Evolutionary conservation across 23 tunicate genomes (phyloP), one percentile per base, ranked within the genome.

Genomic region (Phallusia fumigata): DNA sequence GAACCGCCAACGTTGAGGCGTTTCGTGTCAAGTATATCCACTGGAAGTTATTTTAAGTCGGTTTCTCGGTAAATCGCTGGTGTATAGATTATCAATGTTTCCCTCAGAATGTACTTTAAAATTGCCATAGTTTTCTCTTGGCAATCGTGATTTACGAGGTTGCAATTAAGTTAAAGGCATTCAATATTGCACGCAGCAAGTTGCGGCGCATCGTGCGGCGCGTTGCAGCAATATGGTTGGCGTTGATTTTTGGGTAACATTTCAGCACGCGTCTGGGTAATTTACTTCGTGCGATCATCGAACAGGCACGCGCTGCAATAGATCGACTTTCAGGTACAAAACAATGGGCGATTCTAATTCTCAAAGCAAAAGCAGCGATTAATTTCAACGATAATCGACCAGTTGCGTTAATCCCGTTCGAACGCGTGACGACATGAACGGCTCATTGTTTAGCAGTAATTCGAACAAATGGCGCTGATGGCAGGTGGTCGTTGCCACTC

Each of bases 311-410:
- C 69, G 69, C 13, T 58, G 69, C 69, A 58, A 58, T 5, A 58
- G 69, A 58, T 58, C 28, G 28, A 8, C 69, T 58, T 58, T 58
- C 69, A 58, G 69, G 69, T 58, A 58, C 28, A 58, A 13, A 58
- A 58, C 69, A 58, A 58, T 58, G 69, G 13, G 53, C 73, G 72
- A 22, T 52, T 64, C 28, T 30, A 77, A 79, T 5, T 79, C 69
- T 19, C 32, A 28, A 47, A 34, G 83, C 35, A 52, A 32, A 51
- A 34, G 58, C 53, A 52, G 73, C 73, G 58, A 79, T 79, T 79
- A 79, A 79, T 51, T 79, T 77, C 40, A 58, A 51, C 53, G 83
- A 52, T 64, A 79, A 51, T 79, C 36, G 36, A 51, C 72, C 44
- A 51, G 35, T 52, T 77, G 26, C 73, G 33, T 36, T 79, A 79